Evolutionary conservation across 2,113 vertebrate species (phyloP), one percentile per base, ranked within the genome.

Genomic region (Planiliza haematocheilus): DNA sequence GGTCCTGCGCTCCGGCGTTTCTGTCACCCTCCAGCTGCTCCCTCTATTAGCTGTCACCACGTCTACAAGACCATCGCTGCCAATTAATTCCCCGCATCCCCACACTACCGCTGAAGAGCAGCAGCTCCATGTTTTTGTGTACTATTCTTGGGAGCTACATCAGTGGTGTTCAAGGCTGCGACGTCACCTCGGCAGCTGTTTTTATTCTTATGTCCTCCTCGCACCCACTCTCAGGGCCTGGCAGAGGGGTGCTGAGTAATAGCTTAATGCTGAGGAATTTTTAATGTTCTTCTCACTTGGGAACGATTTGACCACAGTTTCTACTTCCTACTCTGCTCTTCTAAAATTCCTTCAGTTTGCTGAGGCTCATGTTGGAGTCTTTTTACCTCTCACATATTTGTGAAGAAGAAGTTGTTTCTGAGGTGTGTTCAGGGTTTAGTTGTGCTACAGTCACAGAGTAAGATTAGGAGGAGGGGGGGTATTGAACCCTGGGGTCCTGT

Each of bases 401-500:
- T 55, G 18, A 39, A 57, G 38, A 57, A 30, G 37, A n/a, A 30
- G 24, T 14, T 5, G 58, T 68, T 37, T 53, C 41, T 69, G 78
- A 84, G 88, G 83, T 81, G 75, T 79, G 65, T 75, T 83, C 8
- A 75, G 74, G 43, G 52, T 61, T 68, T 65, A 73, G 70, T 67
- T 86, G 78, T 83, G 69, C 59, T 74, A 43, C 56, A 77, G 67
- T 81, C 66, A 60, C 43, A 43, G 24, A 74, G 77, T 75, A 61
- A 84, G 82, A 85, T 88, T 71, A 75, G 80, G 70, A 74, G 41
- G 55, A 50, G 69, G 79, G 77, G 52, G 90, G 85, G 82, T 88
- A 91, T 90, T 92, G 88, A 92, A 93, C 91, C 91, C 91, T 82
- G 72, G 86, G 88, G 90, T 92, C 88, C 84, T 91, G 82, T 59